phyloP scores from a whole-genome alignment of 2,888 invertebrate genomes.

The Acanthococcus lagerstroemiae region DNA sequence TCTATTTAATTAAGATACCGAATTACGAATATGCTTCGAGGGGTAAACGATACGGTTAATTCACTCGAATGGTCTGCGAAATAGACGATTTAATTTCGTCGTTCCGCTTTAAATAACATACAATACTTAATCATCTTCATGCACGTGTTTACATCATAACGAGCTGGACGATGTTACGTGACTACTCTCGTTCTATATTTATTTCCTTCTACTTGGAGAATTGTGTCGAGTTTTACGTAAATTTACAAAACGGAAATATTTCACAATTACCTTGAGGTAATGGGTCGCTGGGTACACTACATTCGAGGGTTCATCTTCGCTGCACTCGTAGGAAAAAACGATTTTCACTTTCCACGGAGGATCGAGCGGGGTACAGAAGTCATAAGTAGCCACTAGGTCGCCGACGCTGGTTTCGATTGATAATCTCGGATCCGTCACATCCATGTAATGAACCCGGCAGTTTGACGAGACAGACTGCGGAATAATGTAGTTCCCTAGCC shows the following conservation, averaged over 20 bases:
- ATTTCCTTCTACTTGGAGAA: not conserved
- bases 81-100: not conserved
- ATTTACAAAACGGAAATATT: constrained; percentile 13
- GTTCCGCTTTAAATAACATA: not conserved
- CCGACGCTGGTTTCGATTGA: constrained; percentile 65
- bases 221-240: not conserved
- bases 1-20: too few relatives aligned
- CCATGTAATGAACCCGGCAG: constrained; percentile 65
- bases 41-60: too few relatives aligned
- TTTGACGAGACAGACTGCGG: constrained; percentile 43
- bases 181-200: too few relatives aligned
- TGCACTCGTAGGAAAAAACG: constrained; percentile 45
- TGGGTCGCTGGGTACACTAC: constrained; percentile 37
- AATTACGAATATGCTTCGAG: too few relatives aligned
- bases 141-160: not conserved
- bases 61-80: not conserved
- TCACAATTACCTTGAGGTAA: constrained; percentile 35
- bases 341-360: constrained; percentile 73
- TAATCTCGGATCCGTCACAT: constrained; percentile 67
- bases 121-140: not conserved
- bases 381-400: constrained; percentile 67
- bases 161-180: too few relatives aligned
- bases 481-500: constrained; percentile 44
- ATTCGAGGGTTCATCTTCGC: constrained; percentile 30
- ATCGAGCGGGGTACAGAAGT: constrained; percentile 64